Conservation (phyloP, 2,113 vertebrate genomes). For the Muntiacus reevesi region DNA sequence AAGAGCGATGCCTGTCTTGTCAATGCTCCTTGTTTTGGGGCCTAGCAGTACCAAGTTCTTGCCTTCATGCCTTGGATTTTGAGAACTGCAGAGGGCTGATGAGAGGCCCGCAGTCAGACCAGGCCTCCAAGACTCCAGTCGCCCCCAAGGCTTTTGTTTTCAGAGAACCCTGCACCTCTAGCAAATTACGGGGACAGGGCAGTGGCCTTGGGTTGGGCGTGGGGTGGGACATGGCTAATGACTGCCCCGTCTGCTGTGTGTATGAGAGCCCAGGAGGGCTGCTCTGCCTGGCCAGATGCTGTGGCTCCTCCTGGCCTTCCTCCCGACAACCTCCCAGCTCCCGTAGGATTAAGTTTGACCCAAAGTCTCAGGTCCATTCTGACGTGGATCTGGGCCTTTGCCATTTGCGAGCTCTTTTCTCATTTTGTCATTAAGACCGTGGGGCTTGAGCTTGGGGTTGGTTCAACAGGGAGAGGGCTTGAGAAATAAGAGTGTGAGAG, state of each 20-base stretch:
- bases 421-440: background rate
- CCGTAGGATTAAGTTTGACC: background rate
- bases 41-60: background rate
- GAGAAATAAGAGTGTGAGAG: background rate
- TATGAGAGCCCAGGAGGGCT: background rate
- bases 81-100: background rate
- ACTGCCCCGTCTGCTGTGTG: fast-evolving
- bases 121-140: background rate
- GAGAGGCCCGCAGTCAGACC: background rate
- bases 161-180: background rate
- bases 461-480: background rate
- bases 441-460: background rate
- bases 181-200: background rate
- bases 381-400: background rate
- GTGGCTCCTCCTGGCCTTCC: background rate
- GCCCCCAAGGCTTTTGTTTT: background rate
- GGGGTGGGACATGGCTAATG: background rate
- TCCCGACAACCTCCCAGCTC: background rate
- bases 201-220: background rate
- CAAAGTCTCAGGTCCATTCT: background rate
- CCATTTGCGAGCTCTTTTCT: background rate
- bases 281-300: too few species aligned
- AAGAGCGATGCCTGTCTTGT: background rate
- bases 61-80: background rate
- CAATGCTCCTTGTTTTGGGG: background rate